Evolutionary conservation across 1,140 invertebrate species (phyloP).

Genomic region (Aphaenogaster rudis): DNA sequence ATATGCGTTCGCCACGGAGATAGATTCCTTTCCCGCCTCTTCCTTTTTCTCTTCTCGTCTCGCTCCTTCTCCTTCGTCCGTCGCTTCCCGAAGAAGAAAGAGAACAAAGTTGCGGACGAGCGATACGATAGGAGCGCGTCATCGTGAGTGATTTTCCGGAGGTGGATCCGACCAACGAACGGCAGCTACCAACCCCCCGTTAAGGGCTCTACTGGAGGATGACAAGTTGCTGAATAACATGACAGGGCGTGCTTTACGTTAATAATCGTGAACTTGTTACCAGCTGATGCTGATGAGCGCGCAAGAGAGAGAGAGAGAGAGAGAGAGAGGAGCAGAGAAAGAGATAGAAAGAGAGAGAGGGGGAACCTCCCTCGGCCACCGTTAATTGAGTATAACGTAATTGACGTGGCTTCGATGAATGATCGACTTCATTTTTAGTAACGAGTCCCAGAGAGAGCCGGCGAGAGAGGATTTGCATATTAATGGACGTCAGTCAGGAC

Average conservation of each 20-base stretch:
- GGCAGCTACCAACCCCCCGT: constrained; percentile 32
- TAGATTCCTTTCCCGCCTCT: constrained; percentile 21
- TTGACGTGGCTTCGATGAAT: constrained; percentile 68
- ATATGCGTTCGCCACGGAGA: constrained; percentile 35
- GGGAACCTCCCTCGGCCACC: constrained; percentile 11
- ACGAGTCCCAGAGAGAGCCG: constrained; percentile 53
- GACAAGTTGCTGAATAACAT: constrained; percentile 61
- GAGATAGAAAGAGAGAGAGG: constrained; percentile 17
- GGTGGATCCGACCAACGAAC: constrained; percentile 39
- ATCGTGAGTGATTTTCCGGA: constrained; percentile 55
- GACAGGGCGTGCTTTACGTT: constrained; percentile 60
- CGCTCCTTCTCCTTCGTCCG: constrained; percentile 1
- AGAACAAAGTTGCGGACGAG: constrained; percentile 12
- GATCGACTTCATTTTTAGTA: constrained; percentile 76
- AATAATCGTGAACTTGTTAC: constrained; percentile 59
- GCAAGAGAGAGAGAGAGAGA: neutral
- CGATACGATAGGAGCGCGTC: constrained; percentile 25
- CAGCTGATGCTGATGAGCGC: constrained; percentile 36
- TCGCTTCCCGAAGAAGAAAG: constrained; percentile 7
- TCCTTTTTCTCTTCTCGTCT: neutral
- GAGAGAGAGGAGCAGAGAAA: neutral
- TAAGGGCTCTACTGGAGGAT: constrained; percentile 38
- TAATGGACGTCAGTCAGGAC: constrained; percentile 78
- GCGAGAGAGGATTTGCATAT: constrained; percentile 78
- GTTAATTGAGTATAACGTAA: constrained; percentile 77